phyloP scores from a whole-genome alignment of 2,113 vertebrate species.

The Dipodomys stephensi region DNA sequence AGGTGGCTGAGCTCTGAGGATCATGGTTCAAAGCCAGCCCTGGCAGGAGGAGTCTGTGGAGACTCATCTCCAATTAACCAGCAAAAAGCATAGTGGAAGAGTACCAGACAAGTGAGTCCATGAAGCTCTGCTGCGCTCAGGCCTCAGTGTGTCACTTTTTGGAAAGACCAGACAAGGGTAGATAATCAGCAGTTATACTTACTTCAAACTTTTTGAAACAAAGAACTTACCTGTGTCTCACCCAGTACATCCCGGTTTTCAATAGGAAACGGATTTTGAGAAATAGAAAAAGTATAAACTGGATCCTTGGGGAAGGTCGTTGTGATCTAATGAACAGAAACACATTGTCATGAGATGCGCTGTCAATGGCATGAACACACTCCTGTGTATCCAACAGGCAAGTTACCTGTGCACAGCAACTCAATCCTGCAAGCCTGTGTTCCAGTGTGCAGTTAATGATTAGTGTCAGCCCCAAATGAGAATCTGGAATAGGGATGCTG shows the following conservation, averaged over 20 bases:
- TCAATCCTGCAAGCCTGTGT: neutral
- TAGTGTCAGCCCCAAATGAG: no score
- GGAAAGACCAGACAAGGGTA: neutral
- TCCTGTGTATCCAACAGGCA: no score
- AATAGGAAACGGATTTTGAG: conserved; percentile 95
- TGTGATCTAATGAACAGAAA: conserved; percentile 90
- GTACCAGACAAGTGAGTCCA: no score
- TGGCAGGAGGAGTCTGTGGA: no score
- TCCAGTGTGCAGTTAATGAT: neutral
- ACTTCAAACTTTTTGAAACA: neutral
- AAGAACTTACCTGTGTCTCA: conserved; percentile 94
- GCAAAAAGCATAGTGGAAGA: no score
- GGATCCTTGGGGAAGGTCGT: conserved; percentile 99
- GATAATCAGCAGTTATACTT: neutral
- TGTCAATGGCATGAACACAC: no score
- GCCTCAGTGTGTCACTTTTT: neutral
- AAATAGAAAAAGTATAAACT: conserved; percentile 96
- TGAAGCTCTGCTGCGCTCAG: no score
- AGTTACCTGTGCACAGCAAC: neutral
- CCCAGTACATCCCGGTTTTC: conserved; percentile 97
- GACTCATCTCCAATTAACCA: no score
- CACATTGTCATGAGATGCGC: neutral
- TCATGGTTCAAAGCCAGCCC: no score
- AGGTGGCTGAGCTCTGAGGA: no score
- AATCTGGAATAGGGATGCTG: neutral